A percentile compares a stretch with the other conserved stretches of the same genome.
Conservation (phyloP, 2,113 vertebrate species). For the Crotalus tigris region DNA sequence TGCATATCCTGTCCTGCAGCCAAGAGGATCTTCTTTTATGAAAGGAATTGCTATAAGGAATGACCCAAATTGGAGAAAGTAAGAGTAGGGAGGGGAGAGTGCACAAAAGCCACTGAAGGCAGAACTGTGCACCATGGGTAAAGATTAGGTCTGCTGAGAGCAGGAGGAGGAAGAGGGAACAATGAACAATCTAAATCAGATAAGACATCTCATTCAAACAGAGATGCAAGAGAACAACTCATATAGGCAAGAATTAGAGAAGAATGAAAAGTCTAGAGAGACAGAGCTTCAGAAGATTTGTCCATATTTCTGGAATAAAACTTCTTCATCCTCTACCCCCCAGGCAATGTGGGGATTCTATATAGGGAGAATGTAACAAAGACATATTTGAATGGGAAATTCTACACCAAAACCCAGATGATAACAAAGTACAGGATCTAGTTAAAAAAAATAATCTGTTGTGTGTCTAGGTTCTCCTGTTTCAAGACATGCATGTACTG, state of each 20-base stretch:
- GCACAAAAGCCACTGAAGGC: neutral
- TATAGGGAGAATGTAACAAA: neutral
- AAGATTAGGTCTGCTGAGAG: slow-evolving; percentile 35
- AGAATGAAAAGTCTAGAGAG: neutral
- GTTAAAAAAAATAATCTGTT: neutral
- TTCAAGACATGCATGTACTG: neutral
- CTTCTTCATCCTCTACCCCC: neutral
- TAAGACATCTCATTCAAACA: neutral
- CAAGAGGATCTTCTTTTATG: slow-evolving; percentile 31
- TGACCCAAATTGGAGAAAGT: neutral
- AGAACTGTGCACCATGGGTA: slow-evolving; percentile 39
- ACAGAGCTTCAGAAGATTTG: fast-evolving
- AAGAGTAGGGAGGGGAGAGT: neutral
- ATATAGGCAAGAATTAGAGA: neutral
- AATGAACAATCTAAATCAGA: neutral
- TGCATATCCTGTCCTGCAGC: slow-evolving; percentile 24
- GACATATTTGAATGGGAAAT: neutral
- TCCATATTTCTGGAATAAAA: neutral
- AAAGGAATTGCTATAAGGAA: slow-evolving; percentile 31
- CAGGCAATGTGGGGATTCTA: neutral
- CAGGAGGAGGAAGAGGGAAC: neutral
- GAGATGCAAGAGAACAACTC: neutral
- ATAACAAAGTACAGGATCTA: neutral
- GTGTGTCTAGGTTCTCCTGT: neutral
- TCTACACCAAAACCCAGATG: neutral